phyloP scores from a whole-genome alignment of 2,888 invertebrate genomes.

The Drosophila suboccidentalis region DNA sequence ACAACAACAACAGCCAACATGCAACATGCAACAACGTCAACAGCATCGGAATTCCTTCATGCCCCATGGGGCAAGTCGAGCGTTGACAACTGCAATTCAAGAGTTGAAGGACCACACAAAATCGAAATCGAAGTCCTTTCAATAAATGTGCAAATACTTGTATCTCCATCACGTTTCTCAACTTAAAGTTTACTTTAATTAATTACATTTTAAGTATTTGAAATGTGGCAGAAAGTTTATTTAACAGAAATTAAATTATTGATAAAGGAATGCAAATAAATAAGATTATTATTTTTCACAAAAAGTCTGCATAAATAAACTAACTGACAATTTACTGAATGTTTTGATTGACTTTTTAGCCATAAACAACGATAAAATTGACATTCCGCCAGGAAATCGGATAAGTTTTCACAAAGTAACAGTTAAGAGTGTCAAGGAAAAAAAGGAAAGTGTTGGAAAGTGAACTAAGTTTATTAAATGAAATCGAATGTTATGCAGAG shows the following conservation, averaged over 20 bases:
- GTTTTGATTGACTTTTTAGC: background rate
- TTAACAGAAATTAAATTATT: background rate
- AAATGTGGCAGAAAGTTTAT: background rate
- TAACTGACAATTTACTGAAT: background rate
- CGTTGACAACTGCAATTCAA: slow-evolving; percentile 24
- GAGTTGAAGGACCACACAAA: slow-evolving; percentile 19
- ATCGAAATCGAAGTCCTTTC: slow-evolving; percentile 22
- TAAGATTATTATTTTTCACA: too few species aligned
- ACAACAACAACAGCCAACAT: slow-evolving; percentile 27
- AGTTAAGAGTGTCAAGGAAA: too few species aligned
- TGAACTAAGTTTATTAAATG: too few species aligned
- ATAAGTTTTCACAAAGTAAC: too few species aligned
- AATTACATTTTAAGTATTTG: background rate
- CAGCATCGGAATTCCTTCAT: slow-evolving; percentile 43
- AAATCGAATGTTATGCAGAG: too few species aligned
- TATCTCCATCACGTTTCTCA: slow-evolving; percentile 10
- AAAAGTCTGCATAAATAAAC: too few species aligned
- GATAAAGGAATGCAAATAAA: background rate
- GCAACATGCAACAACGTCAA: slow-evolving; percentile 28
- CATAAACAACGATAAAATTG: too few species aligned
- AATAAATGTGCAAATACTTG: slow-evolving; percentile 4
- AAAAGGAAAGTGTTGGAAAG: too few species aligned
- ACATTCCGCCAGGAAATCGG: too few species aligned
- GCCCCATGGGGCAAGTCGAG: slow-evolving; percentile 42
- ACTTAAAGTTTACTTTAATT: slow-evolving; percentile 3